Evolutionary conservation across 2,797 vertebrate genomes (phyloP).

Genomic region (Smutsia gigantea): DNA sequence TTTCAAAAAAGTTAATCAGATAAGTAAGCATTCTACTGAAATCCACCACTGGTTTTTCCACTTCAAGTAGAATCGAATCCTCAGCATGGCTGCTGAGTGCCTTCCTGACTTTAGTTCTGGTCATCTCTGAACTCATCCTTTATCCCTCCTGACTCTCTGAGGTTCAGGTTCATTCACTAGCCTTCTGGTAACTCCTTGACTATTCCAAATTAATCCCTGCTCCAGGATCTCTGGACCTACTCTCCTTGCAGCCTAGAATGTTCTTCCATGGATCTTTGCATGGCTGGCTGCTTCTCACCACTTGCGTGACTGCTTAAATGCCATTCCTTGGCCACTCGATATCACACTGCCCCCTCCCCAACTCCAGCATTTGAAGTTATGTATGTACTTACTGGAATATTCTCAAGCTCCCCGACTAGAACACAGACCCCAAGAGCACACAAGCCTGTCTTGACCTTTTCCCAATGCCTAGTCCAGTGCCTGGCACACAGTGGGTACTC

Average conservation of each 20-base stretch:
- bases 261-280: neutral
- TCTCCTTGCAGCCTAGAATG: neutral
- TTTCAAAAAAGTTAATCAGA: neutral
- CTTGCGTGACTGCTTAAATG: neutral
- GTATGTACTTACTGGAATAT: neutral
- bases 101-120: neutral
- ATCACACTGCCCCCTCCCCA: neutral
- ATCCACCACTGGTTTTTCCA: neutral
- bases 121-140: neutral
- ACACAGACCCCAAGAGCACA: neutral
- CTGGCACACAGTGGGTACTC: neutral
- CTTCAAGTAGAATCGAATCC: neutral
- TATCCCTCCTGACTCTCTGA: rapidly evolving
- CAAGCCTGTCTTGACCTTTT: neutral
- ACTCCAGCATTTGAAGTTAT: neutral
- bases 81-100: rapidly evolving
- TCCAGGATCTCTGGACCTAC: neutral
- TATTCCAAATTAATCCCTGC: neutral
- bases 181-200: neutral
- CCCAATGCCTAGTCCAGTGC: neutral
- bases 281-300: neutral
- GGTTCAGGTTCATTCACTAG: neutral
- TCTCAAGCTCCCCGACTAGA: neutral
- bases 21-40: neutral
- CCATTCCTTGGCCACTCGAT: neutral